Conservation (phyloP, 2,113 vertebrate species). For the Podiceps cristatus region DNA sequence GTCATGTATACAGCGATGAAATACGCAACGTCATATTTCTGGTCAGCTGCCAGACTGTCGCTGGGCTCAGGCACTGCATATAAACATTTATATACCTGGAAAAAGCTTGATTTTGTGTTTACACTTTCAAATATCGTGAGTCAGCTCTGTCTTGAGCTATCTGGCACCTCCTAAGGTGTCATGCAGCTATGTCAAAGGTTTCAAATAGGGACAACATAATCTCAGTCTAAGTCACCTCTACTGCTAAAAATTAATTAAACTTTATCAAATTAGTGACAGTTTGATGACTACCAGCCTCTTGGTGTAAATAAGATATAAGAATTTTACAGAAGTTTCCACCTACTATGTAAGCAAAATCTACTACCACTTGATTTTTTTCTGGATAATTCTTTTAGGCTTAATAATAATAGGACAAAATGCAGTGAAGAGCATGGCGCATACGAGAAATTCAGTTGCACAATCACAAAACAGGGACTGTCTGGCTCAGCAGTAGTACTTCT, state of each 20-base stretch:
- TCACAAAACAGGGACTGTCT: background rate
- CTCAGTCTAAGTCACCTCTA: background rate
- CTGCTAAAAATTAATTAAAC: slow-evolving; percentile 23
- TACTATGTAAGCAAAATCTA: background rate
- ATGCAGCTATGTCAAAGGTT: background rate
- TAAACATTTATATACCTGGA: background rate
- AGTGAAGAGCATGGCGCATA: background rate
- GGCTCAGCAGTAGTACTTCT: background rate
- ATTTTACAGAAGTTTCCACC: background rate
- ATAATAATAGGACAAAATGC: background rate
- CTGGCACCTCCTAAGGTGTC: background rate
- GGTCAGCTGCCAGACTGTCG: background rate
- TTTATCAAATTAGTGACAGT: background rate
- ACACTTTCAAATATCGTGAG: background rate
- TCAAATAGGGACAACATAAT: background rate
- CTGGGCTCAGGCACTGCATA: background rate
- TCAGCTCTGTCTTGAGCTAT: background rate
- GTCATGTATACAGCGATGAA: background rate
- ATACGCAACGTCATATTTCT: background rate
- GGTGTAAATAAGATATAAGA: background rate
- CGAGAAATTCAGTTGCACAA: background rate
- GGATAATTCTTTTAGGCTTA: background rate
- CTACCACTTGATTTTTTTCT: background rate
- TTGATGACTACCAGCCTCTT: background rate
- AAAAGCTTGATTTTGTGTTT: background rate